Percentiles rank a stretch among this genome's conserved stretches.
Conservation (phyloP, 2,888 invertebrate genomes). For the Spodoptera littoralis region DNA sequence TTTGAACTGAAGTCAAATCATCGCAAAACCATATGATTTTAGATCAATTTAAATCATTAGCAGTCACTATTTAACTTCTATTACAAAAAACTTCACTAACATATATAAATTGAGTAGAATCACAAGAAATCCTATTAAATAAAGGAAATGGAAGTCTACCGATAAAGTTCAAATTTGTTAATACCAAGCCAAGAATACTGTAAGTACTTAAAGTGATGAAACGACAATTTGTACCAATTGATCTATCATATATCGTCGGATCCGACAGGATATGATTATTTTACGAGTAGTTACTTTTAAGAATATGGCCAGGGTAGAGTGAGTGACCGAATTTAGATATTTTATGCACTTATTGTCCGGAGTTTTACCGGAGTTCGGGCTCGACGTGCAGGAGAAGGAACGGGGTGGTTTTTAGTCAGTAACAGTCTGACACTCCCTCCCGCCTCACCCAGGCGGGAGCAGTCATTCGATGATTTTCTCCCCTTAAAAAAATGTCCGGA, state of each 20-base stretch:
- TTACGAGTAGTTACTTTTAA: slow-evolving; percentile 20
- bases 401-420: too few relatives aligned
- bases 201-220: slow-evolving; percentile 26
- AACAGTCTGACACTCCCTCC: too few relatives aligned
- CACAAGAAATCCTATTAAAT: neutral
- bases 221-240: slow-evolving; percentile 61
- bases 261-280: slow-evolving; percentile 41
- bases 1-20: neutral
- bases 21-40: neutral
- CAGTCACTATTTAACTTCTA: slow-evolving; percentile 1
- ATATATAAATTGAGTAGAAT: slow-evolving; percentile 3
- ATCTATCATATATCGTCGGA: slow-evolving; percentile 16
- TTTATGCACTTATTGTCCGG: too few relatives aligned
- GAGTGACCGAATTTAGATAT: too few relatives aligned
- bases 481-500: too few relatives aligned
- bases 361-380: too few relatives aligned
- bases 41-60: slow-evolving; percentile 25
- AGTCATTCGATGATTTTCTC: too few relatives aligned
- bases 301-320: slow-evolving; percentile 2
- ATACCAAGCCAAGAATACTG: too few relatives aligned
- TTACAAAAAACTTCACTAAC: neutral
- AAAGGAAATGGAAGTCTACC: too few relatives aligned
- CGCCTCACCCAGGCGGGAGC: too few relatives aligned
- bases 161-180: too few relatives aligned
- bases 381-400: too few relatives aligned